Conservation (phyloP, 2,113 vertebrate species). For the Sterrhoptilus dennistouni region DNA sequence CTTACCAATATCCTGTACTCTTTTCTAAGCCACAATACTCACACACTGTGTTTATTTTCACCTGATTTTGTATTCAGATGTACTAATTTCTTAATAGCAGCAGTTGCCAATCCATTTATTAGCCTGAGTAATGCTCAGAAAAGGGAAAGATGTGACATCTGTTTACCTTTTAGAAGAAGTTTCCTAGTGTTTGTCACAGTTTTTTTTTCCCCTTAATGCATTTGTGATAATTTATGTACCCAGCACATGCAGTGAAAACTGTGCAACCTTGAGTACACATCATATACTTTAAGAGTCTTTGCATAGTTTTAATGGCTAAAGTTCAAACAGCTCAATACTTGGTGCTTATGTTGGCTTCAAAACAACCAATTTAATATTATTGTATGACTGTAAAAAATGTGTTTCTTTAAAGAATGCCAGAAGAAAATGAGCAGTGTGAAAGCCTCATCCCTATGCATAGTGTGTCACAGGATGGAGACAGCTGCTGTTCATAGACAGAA, state of each 20-base stretch:
- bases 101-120: background rate
- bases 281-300: background rate
- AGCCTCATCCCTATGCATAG: slow-evolving; percentile 91
- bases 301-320: background rate
- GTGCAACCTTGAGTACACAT: background rate
- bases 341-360: background rate
- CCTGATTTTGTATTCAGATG: background rate
- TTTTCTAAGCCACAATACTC: background rate
- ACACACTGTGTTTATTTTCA: background rate
- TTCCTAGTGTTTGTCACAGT: background rate
- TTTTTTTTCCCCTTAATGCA: background rate
- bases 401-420: slow-evolving; percentile 77
- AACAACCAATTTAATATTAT: background rate
- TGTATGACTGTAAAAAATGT: background rate
- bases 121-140: background rate
- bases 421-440: slow-evolving; percentile 91
- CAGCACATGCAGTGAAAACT: background rate
- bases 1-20: background rate
- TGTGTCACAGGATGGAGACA: slow-evolving; percentile 77
- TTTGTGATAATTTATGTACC: background rate
- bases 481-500: slow-evolving; percentile 77
- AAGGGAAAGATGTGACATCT: background rate
- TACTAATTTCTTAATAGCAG: background rate
- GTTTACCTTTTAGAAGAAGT: background rate
- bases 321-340: background rate